Base-by-base conservation (phyloP, 2,797 vertebrate species). In the Myotis myotis region DNA sequence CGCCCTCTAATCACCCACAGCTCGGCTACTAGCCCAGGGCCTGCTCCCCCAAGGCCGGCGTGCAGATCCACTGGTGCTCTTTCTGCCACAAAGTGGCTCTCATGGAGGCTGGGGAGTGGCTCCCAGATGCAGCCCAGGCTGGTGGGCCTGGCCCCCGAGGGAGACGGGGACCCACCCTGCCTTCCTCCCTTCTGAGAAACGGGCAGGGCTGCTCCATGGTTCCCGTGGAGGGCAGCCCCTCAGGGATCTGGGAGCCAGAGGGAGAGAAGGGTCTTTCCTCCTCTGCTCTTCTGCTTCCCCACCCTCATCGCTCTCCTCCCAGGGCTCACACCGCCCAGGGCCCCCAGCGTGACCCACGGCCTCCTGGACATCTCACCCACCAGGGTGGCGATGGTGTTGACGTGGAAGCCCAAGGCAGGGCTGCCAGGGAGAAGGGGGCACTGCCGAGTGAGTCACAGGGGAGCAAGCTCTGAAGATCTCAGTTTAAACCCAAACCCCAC, bases 401-500 rank as follows among this genome's bases (percentile, higher is more conserved):
- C 7, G 0, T 1, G 2, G 51, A 44, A n/a, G 53, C 53, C 72
- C 19, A 19, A 79, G 81, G 38, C 22, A 70, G 41, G n/a, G 6
- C 53, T 53, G 25, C 57, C 51, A 41, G 28, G 11, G 30, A 70
- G 23, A 49, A 68, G 4, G 51, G n/a, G 76, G n/a, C 41, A 66
- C 60, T 44, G 41, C 71, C 36, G 47, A 51, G 44, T 44, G 47
- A 47, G 51, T 62, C 79, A 71, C 0, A n/a, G 81, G 57, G 49
- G 44, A 62, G 41, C n/a, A 64, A 81, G 79, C 30, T 38, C 51
- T 55, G 38, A 47, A 57, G 62, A 84, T 71, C 30, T 30, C 47
- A 71, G 74, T 71, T 93, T 79, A 74, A 64, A 90, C 49, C 53
- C 33, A 86, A 82, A 90, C 12, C 4, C 9, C 33, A 8, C 23